Conservation (phyloP, 2,113 vertebrate species). For the Oryzias woworae region DNA sequence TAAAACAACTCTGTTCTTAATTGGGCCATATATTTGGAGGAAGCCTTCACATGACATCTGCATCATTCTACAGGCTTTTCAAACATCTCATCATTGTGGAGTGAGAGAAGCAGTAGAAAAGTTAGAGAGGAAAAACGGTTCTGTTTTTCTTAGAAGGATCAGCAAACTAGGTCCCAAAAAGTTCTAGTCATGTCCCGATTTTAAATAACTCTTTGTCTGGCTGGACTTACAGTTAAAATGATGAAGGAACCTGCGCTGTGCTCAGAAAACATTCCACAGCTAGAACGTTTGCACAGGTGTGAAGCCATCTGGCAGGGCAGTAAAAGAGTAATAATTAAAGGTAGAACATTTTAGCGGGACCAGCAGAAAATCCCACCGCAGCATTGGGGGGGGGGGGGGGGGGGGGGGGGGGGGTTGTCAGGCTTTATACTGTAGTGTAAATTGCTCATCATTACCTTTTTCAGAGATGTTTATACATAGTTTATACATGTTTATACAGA, state of each 20-base stretch:
- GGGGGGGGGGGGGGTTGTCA: neutral
- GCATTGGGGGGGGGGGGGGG: neutral
- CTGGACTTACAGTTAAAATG: conserved; percentile 16
- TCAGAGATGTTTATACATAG: no score
- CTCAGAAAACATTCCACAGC: conserved; percentile 16
- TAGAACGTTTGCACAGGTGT: conserved; percentile 31
- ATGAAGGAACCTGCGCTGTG: conserved; percentile 16
- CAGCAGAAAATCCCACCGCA: neutral
- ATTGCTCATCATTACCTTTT: no score
- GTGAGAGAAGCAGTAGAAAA: conserved; percentile 20
- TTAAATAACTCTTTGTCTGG: conserved; percentile 23
- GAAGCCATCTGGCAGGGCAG: conserved; percentile 35
- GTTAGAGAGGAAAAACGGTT: conserved; percentile 9
- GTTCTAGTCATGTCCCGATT: conserved; percentile 25
- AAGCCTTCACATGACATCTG: neutral
- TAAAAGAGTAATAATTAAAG: conserved; percentile 12
- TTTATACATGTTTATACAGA: no score
- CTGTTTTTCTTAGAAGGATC: conserved; percentile 2
- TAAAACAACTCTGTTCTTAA: no score
- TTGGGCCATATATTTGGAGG: no score
- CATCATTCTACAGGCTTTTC: neutral
- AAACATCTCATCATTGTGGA: neutral
- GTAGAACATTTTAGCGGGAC: conserved; percentile 15
- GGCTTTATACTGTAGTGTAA: no score
- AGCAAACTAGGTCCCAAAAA: conserved; percentile 13